phyloP scores from a whole-genome alignment of 2,113 vertebrate species.

The Chunga burmeisteri region DNA sequence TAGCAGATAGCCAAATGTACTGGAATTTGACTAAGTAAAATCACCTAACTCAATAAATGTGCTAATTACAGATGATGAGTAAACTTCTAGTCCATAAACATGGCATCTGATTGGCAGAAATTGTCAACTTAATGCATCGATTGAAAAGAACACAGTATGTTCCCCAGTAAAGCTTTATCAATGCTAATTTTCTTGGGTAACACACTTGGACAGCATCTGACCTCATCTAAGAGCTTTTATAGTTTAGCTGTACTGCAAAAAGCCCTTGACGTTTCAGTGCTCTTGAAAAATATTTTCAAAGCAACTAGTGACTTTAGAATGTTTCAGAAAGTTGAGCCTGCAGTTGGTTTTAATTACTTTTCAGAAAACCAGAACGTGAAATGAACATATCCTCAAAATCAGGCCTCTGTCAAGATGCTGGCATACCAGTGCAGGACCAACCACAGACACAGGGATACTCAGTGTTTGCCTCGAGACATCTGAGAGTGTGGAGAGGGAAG shows the following conservation, averaged over 20 bases:
- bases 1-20: background rate
- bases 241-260: background rate
- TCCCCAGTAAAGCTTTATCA: background rate
- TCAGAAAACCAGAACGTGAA: background rate
- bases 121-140: background rate
- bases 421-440: background rate
- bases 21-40: background rate
- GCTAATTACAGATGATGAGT: background rate
- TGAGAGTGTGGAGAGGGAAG: background rate
- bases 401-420: background rate
- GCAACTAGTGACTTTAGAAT: background rate
- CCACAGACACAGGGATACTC: background rate
- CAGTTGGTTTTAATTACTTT: background rate
- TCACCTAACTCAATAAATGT: background rate
- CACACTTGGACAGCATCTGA: accelerated
- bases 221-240: background rate
- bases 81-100: background rate
- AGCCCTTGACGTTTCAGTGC: background rate
- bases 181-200: background rate
- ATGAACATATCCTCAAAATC: background rate
- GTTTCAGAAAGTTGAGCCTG: background rate
- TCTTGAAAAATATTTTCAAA: background rate
- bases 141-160: no score
- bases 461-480: background rate
- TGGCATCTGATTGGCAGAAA: background rate